phyloP scores from a whole-genome alignment of 2,797 vertebrate genomes.

The Crypturellus tataupa region DNA sequence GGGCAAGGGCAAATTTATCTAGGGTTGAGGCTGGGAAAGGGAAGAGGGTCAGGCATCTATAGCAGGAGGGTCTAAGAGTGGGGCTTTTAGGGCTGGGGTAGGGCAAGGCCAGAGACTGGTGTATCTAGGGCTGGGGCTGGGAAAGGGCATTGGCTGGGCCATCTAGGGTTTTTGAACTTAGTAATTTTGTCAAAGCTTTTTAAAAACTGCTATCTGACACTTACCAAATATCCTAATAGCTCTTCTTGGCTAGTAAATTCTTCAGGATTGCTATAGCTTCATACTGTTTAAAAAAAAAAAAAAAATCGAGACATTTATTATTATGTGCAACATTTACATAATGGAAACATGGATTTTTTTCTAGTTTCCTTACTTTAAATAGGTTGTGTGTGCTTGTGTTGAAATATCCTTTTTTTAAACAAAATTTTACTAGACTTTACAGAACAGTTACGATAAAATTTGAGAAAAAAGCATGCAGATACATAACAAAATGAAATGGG shows the following conservation, averaged over 20 bases:
- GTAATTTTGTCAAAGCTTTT: background rate
- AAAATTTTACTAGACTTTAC: background rate
- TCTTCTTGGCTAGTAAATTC: conserved; percentile 58
- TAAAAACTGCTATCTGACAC: background rate
- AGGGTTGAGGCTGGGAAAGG: no score
- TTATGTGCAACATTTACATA: background rate
- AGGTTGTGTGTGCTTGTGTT: background rate
- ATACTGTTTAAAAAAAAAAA: conserved; percentile 5
- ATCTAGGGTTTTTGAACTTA: background rate
- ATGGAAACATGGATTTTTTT: background rate
- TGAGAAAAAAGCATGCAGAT: background rate
- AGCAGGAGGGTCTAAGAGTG: no score
- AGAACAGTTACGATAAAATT: background rate
- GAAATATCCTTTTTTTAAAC: background rate
- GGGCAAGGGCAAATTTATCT: no score
- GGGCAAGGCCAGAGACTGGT: no score
- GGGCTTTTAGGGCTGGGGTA: no score
- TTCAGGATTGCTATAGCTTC: conserved; percentile 20
- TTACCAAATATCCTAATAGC: conserved; percentile 58
- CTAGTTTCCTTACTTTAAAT: background rate
- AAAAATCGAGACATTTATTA: background rate
- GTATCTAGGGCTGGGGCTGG: no score
- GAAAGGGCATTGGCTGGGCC: no score
- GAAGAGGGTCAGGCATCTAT: no score
- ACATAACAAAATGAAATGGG: no score